Evolutionary conservation across 2,797 vertebrate genomes (phyloP).

Genomic region (Sibirionetta formosa): DNA sequence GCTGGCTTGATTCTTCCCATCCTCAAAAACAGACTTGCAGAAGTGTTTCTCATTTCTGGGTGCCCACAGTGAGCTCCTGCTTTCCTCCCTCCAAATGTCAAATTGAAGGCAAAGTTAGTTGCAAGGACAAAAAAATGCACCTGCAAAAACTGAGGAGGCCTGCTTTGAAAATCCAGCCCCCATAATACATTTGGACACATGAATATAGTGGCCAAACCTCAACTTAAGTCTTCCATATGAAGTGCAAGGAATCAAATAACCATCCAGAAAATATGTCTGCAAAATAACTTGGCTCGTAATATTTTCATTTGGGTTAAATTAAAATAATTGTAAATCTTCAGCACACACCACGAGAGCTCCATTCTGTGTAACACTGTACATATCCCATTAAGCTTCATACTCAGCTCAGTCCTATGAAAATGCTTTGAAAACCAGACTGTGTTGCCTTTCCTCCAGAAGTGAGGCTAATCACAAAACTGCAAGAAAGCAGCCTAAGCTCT

Average conservation of each 20-base stretch:
- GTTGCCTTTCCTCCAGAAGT: not conserved
- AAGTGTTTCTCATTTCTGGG: not conserved
- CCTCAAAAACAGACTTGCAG: not conserved
- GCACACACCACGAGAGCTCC: slow-evolving; percentile 35
- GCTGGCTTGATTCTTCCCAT: not conserved
- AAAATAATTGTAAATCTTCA: slow-evolving; percentile 74
- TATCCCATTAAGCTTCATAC: slow-evolving; percentile 28
- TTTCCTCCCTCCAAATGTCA: not conserved
- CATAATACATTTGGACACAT: slow-evolving; percentile 12
- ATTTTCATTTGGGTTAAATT: slow-evolving; percentile 79
- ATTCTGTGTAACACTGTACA: not conserved
- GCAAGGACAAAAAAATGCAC: slow-evolving; percentile 17
- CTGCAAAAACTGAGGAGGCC: slow-evolving; percentile 36
- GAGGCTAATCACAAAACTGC: not conserved
- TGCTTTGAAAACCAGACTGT: slow-evolving; percentile 45
- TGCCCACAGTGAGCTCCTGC: not conserved
- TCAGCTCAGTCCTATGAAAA: slow-evolving; percentile 38
- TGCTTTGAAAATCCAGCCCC: slow-evolving; percentile 16
- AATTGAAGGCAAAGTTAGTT: not conserved
- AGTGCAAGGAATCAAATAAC: slow-evolving; percentile 69
- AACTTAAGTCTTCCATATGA: slow-evolving; percentile 63
- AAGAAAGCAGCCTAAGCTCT: not conserved
- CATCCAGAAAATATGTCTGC: slow-evolving; percentile 67
- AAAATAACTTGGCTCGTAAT: slow-evolving; percentile 69
- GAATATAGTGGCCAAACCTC: slow-evolving; percentile 34